Evolutionary conservation across 2,113 vertebrate genomes (phyloP), one percentile per base, ranked within the genome.

Genomic region (Paratilapia polleni): DNA sequence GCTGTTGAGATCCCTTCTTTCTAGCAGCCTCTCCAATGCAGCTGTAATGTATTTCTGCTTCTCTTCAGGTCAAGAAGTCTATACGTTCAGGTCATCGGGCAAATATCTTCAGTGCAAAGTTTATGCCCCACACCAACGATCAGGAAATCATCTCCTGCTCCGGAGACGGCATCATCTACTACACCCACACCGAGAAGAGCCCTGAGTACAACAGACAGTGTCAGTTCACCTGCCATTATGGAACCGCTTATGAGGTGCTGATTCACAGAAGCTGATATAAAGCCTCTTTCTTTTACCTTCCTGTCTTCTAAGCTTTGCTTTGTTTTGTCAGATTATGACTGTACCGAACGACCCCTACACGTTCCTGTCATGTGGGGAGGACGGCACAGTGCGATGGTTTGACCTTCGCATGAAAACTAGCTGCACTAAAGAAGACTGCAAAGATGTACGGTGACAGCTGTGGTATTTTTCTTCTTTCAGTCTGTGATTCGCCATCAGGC

Each of bases 61-160:
- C 13, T 74, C 20, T 22, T 76, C 85, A 99, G 98, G 97, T 99
- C 91, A 97, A 99, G 94, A 97, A 97, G 28, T 98, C 97, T 0
- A 99, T 99, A 94, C 98, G 97, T 82, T 99, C 98, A 74, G 98
- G 98, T 87, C 98, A 99, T 80, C 96, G 98, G 88, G 98, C 98
- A 77, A 99, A 99, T 83, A 99, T 99, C 95, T 99, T 99, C 95
- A 99, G 98, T 74, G 98, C 98, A 20, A 99, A 99, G 93, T 99
- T 99, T 94, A 96, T 99, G 92, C 98, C 98, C 0, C 97, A 98
- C 91, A 99, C 98, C 61, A 98, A 97, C 81, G 97, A 99, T 91
- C 98, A 97, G 87, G 97, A 99, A 95, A 98, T 99, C 89, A 94
- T 99, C 81, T 99, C 98, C 77, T 99, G 98, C 92, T 99, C 98